These are phyloP conservation scores for Sisor rabdophorus DNA, from an alignment of 2,113 vertebrate species.

Conservation along the genomic window DNA sequence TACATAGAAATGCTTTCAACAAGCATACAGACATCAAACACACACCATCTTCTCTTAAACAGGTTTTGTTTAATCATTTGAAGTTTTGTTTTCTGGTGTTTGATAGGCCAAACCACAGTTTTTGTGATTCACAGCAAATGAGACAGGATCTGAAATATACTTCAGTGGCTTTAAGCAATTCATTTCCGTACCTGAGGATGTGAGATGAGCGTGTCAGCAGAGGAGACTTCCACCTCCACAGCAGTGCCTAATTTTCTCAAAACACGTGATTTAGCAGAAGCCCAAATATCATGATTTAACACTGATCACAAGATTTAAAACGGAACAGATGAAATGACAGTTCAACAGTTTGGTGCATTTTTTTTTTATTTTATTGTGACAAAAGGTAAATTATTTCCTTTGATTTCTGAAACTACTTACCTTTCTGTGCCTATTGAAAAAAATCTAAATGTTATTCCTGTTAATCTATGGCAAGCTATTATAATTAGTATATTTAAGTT, in stretches of 20 bases:
- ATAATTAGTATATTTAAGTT: too few relatives aligned
- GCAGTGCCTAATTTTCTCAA: slow-evolving; percentile 34
- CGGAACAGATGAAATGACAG: slow-evolving; percentile 21
- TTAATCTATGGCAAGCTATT: too few relatives aligned
- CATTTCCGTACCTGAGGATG: slow-evolving; percentile 36
- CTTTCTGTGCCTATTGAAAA: too few relatives aligned
- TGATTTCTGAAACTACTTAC: too few relatives aligned
- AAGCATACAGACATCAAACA: neutral
- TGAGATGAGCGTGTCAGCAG: slow-evolving; percentile 28
- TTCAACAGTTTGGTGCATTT: neutral
- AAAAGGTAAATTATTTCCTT: too few relatives aligned
- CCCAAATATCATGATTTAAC: slow-evolving; percentile 26
- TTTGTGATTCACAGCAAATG: slow-evolving; percentile 28
- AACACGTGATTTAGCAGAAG: slow-evolving; percentile 63
- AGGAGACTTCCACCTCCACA: slow-evolving; percentile 39
- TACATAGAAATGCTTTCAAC: too few relatives aligned
- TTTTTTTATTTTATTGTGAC: neutral
- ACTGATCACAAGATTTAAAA: neutral
- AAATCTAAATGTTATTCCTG: too few relatives aligned
- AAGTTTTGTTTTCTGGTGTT: neutral
- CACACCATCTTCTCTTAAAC: neutral
- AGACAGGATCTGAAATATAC: slow-evolving; percentile 15
- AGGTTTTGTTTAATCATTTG: neutral
- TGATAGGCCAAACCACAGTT: neutral
- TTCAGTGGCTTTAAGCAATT: slow-evolving; percentile 30